Evolutionary conservation across 2,113 vertebrate species (phyloP), one percentile per base, ranked within the genome.

Genomic region (Camelus dromedarius): DNA sequence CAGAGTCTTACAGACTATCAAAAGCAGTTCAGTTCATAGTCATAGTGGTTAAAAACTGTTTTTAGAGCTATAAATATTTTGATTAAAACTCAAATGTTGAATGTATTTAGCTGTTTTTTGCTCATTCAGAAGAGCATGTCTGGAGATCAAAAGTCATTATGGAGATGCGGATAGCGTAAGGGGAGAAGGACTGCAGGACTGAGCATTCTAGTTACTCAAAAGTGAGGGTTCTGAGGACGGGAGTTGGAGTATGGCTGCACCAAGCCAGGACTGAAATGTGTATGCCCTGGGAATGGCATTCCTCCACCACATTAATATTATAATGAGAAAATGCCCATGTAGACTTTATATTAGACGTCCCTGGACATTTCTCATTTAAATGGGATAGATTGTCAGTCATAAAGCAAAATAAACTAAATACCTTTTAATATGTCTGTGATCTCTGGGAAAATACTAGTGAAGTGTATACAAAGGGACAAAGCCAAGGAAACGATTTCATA

Each of bases 31-130:
- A 79, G 13, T 50, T 22, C 4, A 73, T 24, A 8, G 11, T 79
- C 26, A 2, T 26, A 64, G 22, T 38, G 22, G 50, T 35, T 79
- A 14, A 46, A 84, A 81, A 3, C 1, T 92, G 10, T 50, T 46
- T 58, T 69, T n/a, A 79, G 58, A 54, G 10, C 18, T 88, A 75
- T 32, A 94, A 64, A 42, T 69, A 84, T 60, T 84, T 84, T 70
- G 32, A 8, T 73, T 46, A 67, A 73, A 73, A 73, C 3, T 72
- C 26, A 69, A 38, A 42, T 70, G 48, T 52, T 86, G n/a, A 38
- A 76, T 32, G 13, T 58, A 81, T 4, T 72, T 70, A 30, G 13
- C 22, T 64, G 46, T 38, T 64, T 42, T 83, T 85, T 76, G 9
- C 5, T 35, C 80, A 14, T 56, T 19, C 35, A 76, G 14, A 91